Conservation (phyloP, 2,113 vertebrate genomes). For the Hydrolagus affinis region DNA sequence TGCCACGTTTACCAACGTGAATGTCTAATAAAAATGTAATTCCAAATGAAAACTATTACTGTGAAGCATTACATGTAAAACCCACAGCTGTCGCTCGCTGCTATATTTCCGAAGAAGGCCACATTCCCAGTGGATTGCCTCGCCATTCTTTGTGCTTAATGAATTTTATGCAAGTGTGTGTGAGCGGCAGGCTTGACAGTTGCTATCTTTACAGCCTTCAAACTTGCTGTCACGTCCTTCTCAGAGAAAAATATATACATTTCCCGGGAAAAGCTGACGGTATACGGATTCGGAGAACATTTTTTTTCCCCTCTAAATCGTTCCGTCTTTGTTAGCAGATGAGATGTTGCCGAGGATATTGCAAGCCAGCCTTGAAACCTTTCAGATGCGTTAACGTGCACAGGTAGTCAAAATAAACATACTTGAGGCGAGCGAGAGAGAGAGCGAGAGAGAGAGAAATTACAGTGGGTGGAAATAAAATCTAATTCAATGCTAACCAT, state of each 20-base stretch:
- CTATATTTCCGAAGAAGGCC: background rate
- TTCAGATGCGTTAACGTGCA: background rate
- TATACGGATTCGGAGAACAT: background rate
- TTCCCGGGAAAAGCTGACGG: background rate
- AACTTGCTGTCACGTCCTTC: too few relatives aligned
- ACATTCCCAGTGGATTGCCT: background rate
- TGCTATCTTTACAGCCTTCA: background rate
- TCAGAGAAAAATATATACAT: background rate
- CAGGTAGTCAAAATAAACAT: background rate
- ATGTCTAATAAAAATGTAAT: background rate
- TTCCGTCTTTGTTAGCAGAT: background rate
- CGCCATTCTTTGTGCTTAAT: background rate
- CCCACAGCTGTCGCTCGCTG: background rate
- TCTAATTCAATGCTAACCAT: background rate
- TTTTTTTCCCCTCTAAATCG: background rate
- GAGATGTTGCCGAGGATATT: background rate
- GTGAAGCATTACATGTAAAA: background rate
- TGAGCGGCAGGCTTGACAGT: slow-evolving; percentile 1
- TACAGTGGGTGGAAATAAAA: background rate
- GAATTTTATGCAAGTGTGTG: background rate
- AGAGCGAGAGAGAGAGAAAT: background rate
- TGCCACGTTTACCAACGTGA: background rate
- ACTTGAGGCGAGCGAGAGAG: background rate
- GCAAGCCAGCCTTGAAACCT: background rate
- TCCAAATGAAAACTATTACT: background rate